Evolutionary conservation across 2,888 invertebrate genomes (phyloP).

Genomic region (Caradrina clavipalpis): DNA sequence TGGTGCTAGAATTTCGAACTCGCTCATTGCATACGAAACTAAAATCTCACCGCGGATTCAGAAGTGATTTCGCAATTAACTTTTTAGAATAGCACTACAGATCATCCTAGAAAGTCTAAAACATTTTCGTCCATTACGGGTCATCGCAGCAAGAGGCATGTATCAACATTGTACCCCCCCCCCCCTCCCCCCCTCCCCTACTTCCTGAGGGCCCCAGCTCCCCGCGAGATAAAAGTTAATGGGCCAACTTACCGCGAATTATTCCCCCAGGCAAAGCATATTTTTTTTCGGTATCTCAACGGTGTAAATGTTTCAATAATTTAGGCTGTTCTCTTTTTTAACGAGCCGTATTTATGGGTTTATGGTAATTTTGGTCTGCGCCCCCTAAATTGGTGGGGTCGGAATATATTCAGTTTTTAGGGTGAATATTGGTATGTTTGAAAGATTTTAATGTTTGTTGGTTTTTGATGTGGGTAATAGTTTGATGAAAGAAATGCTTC

Average conservation of each 20-base stretch:
- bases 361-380: conserved; percentile 66
- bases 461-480: not conserved
- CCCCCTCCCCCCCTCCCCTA: conserved; percentile 53
- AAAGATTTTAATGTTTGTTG: not conserved
- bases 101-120: too few species aligned
- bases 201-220: conserved; percentile 61
- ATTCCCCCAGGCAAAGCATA: conserved; percentile 76
- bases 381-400: conserved; percentile 34
- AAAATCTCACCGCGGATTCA: too few species aligned
- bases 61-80: too few species aligned
- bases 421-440: conserved; percentile 21
- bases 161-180: conserved; percentile 65
- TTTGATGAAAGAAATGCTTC: too few species aligned
- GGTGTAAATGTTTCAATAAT: conserved; percentile 74
- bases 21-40: too few species aligned
- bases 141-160: conserved; percentile 61
- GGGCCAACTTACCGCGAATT: conserved; percentile 86
- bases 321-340: conserved; percentile 68
- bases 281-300: conserved; percentile 71
- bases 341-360: conserved; percentile 66
- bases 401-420: conserved; percentile 20
- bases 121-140: conserved; percentile 61
- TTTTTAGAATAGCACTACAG: too few species aligned
- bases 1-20: too few species aligned
- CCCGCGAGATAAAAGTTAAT: conserved; percentile 87